Evolutionary conservation across 2,797 vertebrate genomes (phyloP), one percentile per base, ranked within the genome.

Genomic region (Enteromius viviparus): DNA sequence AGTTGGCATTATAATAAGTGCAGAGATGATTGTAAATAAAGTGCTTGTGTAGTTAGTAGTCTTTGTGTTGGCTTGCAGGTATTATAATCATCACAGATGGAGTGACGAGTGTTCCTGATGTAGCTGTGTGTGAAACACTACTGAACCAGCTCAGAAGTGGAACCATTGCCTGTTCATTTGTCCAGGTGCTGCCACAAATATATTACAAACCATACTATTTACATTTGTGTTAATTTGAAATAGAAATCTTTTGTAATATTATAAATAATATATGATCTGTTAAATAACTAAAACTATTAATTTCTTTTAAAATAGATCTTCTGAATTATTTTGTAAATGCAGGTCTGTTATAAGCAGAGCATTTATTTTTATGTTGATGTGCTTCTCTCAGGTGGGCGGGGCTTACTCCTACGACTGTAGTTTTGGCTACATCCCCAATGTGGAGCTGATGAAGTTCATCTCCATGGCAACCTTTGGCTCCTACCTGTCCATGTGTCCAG

Each of bases 401-500:
- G 96, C 98, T 1, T 98, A 98, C 91, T 98, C 97, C 0, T 99
- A 98, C 0, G 98, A 99, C 89, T 98, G 97, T 91, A 99, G 97
- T 91, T 99, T 99, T 87, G 98, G 98, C 74, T 97, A 98, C 0
- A 96, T 99, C 87, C 97, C 98, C 79, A 99, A 99, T 0, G 96
- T 99, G 82, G 98, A 99, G 90, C 90, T 99, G 90, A 99, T 99
- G 98, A 98, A 99, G 92, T 99, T 99, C 92, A 97, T 99, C 0
- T 98, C 98, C 2, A 95, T 98, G 92, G 98, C 98, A 29, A 99
- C 98, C 0, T 97, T 99, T 80, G 98, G 98, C 76, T 97, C 97
- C 15, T 99, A 99, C 90, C 91, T 99, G 85, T 96, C 97, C 65
- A 96, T 93, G 0, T 99, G 97, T 87, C 97, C 97, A 1, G 97